A percentile compares a stretch with the other conserved stretches of the same genome.
Conservation (phyloP, 2,797 vertebrate genomes). For the Trichosurus vulpecula region DNA sequence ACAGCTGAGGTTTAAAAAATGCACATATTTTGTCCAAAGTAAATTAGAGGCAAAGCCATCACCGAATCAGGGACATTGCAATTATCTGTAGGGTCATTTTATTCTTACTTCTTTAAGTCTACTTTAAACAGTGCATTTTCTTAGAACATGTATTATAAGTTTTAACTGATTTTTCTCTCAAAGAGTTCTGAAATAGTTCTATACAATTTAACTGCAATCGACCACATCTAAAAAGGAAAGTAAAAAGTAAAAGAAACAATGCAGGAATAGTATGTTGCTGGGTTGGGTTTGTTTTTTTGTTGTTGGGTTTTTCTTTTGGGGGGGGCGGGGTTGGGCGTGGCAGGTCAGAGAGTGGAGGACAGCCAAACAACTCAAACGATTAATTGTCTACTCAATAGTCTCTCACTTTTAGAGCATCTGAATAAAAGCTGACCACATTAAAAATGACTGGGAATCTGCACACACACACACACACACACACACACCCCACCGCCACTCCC, state of each 20-base stretch:
- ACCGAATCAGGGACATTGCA: not conserved
- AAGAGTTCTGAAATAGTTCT: not conserved
- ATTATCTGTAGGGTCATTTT: not conserved
- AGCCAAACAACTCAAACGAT: not conserved
- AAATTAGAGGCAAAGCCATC: not conserved
- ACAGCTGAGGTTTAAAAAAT: not conserved
- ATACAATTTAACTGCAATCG: not conserved
- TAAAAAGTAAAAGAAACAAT: no score
- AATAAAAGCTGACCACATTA: not conserved
- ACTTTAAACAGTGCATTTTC: not conserved
- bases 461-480: not conserved
- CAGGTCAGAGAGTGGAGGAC: not conserved
- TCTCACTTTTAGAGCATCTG: not conserved
- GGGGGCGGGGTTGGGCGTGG: no score
- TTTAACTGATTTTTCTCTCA: not conserved
- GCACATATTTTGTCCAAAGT: not conserved
- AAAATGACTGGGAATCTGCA: not conserved
- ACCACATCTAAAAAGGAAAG: not conserved
- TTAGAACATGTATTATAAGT: not conserved
- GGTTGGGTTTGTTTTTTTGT: no score
- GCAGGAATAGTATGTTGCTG: not conserved
- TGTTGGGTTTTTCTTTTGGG: no score
- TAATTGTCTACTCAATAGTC: constrained; percentile 18
- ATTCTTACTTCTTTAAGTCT: not conserved
- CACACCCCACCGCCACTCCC: not conserved